Percentiles rank a stretch among this genome's conserved stretches.
phyloP scores from a whole-genome alignment of 2,113 vertebrate genomes.

The Bubo blakistoni region DNA sequence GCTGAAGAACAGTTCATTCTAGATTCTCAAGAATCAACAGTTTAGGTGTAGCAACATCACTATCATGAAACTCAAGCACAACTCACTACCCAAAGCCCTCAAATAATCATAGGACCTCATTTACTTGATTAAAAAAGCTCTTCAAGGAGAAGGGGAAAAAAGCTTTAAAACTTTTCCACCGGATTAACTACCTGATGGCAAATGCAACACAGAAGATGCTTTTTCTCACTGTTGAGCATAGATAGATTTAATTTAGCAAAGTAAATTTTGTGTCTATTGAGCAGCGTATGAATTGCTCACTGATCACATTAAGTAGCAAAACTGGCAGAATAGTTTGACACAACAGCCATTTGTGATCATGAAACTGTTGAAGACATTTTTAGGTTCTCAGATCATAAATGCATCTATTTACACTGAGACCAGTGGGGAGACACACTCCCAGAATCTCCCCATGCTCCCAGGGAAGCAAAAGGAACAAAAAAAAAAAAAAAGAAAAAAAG shows the following conservation, averaged over 20 bases:
- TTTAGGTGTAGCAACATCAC: neutral
- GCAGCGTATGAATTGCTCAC: constrained; percentile 52
- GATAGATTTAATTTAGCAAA: constrained; percentile 63
- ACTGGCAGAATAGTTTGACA: constrained; percentile 56
- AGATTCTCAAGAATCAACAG: neutral
- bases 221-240: constrained; percentile 50
- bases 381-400: constrained; percentile 43
- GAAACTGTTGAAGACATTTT: constrained; percentile 38
- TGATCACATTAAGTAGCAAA: constrained; percentile 39
- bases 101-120: neutral
- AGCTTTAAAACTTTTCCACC: constrained; percentile 51
- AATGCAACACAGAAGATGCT: constrained; percentile 6
- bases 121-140: neutral
- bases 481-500: neutral
- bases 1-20: neutral
- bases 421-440: constrained; percentile 8
- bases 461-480: neutral
- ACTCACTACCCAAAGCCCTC: neutral
- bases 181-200: constrained; percentile 55
- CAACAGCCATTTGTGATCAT: constrained; percentile 12
- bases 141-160: neutral
- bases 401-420: constrained; percentile 27
- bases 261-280: constrained; percentile 45
- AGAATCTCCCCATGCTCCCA: constrained; percentile 27
- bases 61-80: neutral